Base-by-base conservation (phyloP, 30 jellyfish, hydroid and myxozoan genomes). In the Cassiopea andromeda region DNA sequence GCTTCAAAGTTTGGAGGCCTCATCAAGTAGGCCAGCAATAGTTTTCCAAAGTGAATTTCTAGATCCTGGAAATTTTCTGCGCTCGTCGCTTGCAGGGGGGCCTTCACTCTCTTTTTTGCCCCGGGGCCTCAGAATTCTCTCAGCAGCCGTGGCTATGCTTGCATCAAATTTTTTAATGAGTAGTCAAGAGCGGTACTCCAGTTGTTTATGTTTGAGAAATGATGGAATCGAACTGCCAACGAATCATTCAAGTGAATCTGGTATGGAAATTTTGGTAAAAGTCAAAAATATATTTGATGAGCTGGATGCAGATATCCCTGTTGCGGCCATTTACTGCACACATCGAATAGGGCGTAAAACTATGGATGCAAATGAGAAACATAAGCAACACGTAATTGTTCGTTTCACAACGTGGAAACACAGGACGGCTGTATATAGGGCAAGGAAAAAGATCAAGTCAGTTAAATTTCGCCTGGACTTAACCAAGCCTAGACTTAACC, bases 291-390 rank as follows among this genome's bases (percentile, higher is more conserved):
- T 83, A 4, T 72, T 83, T 50, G 38, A 44, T 18, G 91, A 83
- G 46, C 45, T 83, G 71, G 75, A 59, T 1, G 80, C 66, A 43
- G 81, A 82, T 47, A 75, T 83, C 9, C 84, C 91, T 44, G 91
- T 68, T 44, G 82, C 84, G 91, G 91, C 69, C 72, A 83, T 83
- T 69, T 85, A 71, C 91, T 84, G 84, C 84, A 82, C 91, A 14
- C 91, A 83, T 50, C 84, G 91, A 10, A 83, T 83, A 46, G 91
- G 91, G 19, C 80, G 80, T 43, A 60, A 64, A 67, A 7, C 89
- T 44, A 12, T 44, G 49, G 71, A 71, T 13, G 64, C 50, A 54
- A 77, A 81, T 81, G 89, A 69, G 50, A 46, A 67, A 48, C 48
- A 77, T 54, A 64, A 64, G 50, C 89, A 81, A 49, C 80, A 58